These are phyloP conservation scores for Glaucopsyche alexis DNA, from an alignment of 2,888 invertebrate species.

Conservation along the genomic window DNA sequence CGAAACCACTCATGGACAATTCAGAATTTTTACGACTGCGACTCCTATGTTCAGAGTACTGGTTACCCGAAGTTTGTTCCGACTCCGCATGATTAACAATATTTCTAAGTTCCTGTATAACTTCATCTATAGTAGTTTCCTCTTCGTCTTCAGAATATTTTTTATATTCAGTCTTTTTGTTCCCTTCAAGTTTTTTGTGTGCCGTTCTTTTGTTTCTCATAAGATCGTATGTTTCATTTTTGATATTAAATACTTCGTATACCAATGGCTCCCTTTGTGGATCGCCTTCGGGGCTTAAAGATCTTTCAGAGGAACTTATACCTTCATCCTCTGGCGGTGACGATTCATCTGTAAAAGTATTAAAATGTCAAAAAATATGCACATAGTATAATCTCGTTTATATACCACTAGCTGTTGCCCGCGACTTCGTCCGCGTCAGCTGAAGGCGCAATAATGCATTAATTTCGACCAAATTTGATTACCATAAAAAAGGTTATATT, in stretches of 20 bases:
- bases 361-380: not conserved
- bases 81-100: slow-evolving; percentile 92
- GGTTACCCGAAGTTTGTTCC: slow-evolving; percentile 78
- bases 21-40: slow-evolving; percentile 69
- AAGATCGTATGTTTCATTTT: slow-evolving; percentile 78
- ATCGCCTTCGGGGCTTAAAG: slow-evolving; percentile 86
- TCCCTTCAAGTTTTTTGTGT: slow-evolving; percentile 63
- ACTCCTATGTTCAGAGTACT: slow-evolving; percentile 56
- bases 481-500: too few species aligned
- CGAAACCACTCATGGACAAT: slow-evolving; percentile 58
- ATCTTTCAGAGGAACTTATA: slow-evolving; percentile 91
- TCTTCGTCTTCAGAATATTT: slow-evolving; percentile 83
- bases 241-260: slow-evolving; percentile 81
- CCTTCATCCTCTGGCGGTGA: slow-evolving; percentile 93
- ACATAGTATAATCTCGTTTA: not conserved
- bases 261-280: slow-evolving; percentile 80
- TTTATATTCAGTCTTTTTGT: slow-evolving; percentile 54
- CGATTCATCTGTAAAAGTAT: slow-evolving; percentile 77
- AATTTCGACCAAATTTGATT: too few species aligned
- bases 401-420: too few species aligned
- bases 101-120: slow-evolving; percentile 90
- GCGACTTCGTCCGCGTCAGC: too few species aligned
- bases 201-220: slow-evolving; percentile 67
- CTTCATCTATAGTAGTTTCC: slow-evolving; percentile 92
- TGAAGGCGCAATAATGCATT: too few species aligned